Evolutionary conservation across 2,113 vertebrate species (phyloP).

Genomic region (Oncorhynchus tshawytscha): DNA sequence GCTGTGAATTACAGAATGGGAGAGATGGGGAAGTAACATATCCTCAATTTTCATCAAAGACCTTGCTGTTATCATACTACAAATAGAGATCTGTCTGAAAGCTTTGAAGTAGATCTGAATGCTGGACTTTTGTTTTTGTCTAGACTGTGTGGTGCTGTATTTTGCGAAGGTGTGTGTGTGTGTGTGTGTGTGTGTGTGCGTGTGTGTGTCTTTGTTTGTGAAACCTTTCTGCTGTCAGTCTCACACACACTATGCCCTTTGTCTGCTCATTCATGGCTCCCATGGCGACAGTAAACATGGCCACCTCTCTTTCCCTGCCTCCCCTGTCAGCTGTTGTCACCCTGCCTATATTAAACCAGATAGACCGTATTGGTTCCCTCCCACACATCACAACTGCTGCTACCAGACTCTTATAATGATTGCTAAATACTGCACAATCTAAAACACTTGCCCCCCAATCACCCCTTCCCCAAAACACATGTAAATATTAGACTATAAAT

Average conservation of each 20-base stretch:
- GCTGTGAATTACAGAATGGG: constrained; percentile 12
- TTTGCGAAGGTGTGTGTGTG: not conserved
- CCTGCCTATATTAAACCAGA: constrained; percentile 33
- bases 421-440: too few relatives aligned
- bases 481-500: too few relatives aligned
- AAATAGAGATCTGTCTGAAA: not conserved
- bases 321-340: constrained; percentile 23
- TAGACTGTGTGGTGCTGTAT: not conserved
- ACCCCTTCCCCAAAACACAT: too few relatives aligned
- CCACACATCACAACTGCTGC: not conserved
- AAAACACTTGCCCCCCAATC: too few relatives aligned
- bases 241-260: constrained; percentile 38
- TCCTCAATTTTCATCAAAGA: constrained; percentile 14
- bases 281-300: constrained; percentile 60
- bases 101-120: constrained; percentile 4
- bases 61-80: not conserved
- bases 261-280: constrained; percentile 49
- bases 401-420: too few relatives aligned
- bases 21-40: constrained; percentile 1
- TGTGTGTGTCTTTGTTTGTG: not conserved
- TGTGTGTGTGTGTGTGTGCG: not conserved
- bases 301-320: constrained; percentile 51
- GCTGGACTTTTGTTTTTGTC: not conserved
- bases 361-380: constrained; percentile 32
- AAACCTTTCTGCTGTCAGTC: constrained; percentile 2